Evolutionary conservation across 2,888 invertebrate genomes (phyloP).

Genomic region (Euzophera pinguis): DNA sequence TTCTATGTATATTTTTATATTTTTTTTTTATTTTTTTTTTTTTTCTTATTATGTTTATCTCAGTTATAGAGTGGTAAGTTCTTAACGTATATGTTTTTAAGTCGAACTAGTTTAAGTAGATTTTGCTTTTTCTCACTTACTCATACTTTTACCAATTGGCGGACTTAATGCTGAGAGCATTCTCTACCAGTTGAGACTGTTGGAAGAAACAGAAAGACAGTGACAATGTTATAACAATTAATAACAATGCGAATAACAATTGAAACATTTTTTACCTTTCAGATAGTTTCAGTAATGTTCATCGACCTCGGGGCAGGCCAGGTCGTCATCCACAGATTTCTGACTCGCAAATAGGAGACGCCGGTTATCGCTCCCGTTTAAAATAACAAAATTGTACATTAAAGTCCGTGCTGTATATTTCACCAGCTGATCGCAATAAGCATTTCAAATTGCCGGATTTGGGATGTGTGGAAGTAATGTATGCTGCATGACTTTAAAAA

Average conservation of each 20-base stretch:
- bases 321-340: conserved; percentile 15
- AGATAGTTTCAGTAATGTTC: neutral
- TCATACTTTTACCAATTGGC: too few relatives aligned
- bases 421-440: conserved; percentile 27
- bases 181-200: too few relatives aligned
- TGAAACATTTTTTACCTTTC: neutral
- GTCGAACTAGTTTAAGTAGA: too few relatives aligned
- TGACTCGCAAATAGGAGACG: conserved; percentile 34
- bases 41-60: too few relatives aligned
- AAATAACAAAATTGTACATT: conserved; percentile 28
- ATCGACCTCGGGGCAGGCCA: conserved; percentile 4
- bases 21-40: too few relatives aligned
- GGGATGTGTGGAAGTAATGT: conserved; percentile 13
- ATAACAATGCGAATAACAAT: too few relatives aligned
- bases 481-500: conserved; percentile 18
- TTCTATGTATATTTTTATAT: neutral
- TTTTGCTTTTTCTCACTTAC: too few relatives aligned
- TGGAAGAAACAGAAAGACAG: too few relatives aligned
- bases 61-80: too few relatives aligned
- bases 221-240: too few relatives aligned
- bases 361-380: conserved; percentile 35
- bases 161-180: too few relatives aligned
- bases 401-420: conserved; percentile 24
- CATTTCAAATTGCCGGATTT: conserved; percentile 21
- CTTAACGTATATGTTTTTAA: too few relatives aligned